Conservation (phyloP, 2,797 vertebrate genomes). For the Pangasius macronema region DNA sequence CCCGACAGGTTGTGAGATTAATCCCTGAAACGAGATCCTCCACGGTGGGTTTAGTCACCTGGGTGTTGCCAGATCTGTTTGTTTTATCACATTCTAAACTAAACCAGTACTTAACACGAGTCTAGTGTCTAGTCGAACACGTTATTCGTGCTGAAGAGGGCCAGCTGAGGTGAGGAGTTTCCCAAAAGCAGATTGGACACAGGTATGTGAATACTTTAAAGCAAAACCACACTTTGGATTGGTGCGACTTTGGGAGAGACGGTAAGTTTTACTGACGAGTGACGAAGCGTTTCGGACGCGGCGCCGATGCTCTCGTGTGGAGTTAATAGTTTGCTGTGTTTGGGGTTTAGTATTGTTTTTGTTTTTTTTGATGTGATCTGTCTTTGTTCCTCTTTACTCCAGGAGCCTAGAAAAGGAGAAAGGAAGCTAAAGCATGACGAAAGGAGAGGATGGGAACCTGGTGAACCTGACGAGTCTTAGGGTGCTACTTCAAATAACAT, state of each 20-base stretch:
- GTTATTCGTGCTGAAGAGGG: not conserved
- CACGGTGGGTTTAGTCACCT: not conserved
- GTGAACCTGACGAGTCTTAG: not conserved
- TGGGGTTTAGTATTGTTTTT: not conserved
- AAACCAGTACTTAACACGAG: not conserved
- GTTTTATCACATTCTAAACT: not conserved
- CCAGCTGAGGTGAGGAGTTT: not conserved
- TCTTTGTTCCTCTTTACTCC: not conserved
- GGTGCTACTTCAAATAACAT: not conserved
- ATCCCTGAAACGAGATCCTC: not conserved
- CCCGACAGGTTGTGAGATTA: not conserved
- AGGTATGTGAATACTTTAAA: not conserved
- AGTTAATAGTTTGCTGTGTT: not conserved
- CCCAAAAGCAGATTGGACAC: not conserved
- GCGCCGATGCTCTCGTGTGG: too few species aligned
- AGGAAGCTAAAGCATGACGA: constrained; percentile 4
- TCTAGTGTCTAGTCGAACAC: not conserved
- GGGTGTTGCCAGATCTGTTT: not conserved
- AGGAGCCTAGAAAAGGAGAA: constrained; percentile 34
- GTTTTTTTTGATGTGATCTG: not conserved
- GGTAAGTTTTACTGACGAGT: constrained; percentile 7
- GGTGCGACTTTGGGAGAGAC: not conserved
- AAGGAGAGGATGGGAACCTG: not conserved
- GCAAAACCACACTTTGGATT: not conserved
- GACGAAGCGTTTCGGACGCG: not conserved